Conservation (phyloP, 1,140 invertebrate genomes). For the Drosophila asahinai region DNA sequence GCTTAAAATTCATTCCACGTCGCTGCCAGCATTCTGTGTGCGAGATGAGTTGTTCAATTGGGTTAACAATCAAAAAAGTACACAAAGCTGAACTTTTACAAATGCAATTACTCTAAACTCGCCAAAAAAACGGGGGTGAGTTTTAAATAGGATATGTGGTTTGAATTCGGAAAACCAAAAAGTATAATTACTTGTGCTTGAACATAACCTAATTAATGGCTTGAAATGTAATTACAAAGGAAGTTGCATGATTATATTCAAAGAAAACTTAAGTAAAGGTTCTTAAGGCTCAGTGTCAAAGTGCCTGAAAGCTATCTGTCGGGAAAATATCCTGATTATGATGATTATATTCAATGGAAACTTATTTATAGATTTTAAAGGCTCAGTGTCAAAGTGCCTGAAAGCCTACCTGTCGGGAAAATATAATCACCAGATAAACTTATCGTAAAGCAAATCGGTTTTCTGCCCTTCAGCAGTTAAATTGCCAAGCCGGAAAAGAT, state of each 20-base stretch:
- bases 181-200: not conserved
- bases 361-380: no score
- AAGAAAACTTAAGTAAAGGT: no score
- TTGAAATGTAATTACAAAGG: not conserved
- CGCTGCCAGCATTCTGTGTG: not conserved
- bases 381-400: no score
- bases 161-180: not conserved
- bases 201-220: not conserved
- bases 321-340: no score
- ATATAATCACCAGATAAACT: no score
- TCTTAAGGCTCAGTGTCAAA: no score
- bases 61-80: conserved; percentile 10
- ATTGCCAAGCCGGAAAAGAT: no score
- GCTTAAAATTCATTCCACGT: conserved; percentile 18
- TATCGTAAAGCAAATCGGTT: no score
- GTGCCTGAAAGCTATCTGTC: no score
- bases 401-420: no score
- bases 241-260: not conserved
- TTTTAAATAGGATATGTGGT: not conserved
- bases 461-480: no score
- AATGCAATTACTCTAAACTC: conserved; percentile 9
- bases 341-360: no score
- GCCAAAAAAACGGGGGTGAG: not conserved
- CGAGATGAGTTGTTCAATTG: not conserved
- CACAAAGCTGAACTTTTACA: conserved; percentile 11